phyloP scores from a whole-genome alignment of 1,140 invertebrate genomes.

The Euura saliciscinereae region DNA sequence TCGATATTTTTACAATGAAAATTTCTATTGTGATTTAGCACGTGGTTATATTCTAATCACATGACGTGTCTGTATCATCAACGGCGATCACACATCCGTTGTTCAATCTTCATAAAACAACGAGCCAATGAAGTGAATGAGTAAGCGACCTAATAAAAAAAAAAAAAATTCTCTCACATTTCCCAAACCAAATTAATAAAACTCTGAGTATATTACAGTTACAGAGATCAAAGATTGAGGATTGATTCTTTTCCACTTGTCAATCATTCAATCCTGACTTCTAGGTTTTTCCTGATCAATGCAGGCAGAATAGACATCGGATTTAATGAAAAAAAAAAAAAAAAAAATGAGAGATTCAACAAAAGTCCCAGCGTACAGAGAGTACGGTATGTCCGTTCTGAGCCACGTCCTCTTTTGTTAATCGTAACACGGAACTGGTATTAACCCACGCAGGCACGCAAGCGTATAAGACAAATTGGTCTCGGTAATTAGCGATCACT shows the following conservation, averaged over 20 bases:
- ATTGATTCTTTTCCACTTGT: background rate
- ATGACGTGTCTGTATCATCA: background rate
- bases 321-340: background rate
- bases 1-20: background rate
- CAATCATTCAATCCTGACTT: too few relatives aligned
- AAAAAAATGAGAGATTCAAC: background rate
- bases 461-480: background rate
- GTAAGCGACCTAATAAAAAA: too few relatives aligned
- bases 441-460: background rate
- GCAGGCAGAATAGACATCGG: background rate
- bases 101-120: background rate
- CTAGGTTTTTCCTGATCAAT: background rate
- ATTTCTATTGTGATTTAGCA: background rate
- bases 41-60: too few relatives aligned
- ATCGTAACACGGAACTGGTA: background rate
- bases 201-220: too few relatives aligned
- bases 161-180: too few relatives aligned
- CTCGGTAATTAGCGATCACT: constrained; percentile 4
- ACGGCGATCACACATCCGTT: background rate
- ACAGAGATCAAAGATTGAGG: too few relatives aligned
- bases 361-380: background rate
- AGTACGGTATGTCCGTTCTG: background rate
- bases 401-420: background rate
- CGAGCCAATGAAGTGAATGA: too few relatives aligned
- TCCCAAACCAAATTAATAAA: too few relatives aligned